Base-by-base conservation (phyloP, 2,113 vertebrate genomes). In the Manacus vitellinus region DNA sequence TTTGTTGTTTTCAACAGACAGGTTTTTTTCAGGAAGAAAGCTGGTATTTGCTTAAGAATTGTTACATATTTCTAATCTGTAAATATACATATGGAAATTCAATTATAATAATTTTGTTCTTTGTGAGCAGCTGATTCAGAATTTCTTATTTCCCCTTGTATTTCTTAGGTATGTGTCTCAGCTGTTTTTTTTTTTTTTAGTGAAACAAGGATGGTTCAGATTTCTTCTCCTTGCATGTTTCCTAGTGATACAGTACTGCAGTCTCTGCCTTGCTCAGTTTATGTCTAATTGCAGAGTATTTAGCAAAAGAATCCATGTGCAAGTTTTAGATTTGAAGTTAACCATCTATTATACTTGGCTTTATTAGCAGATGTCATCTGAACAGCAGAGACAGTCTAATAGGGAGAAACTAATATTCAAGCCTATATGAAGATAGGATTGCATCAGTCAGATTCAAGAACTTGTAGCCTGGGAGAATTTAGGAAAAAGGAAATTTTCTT, bases 211-310 rank as follows among this genome's bases (percentile, higher is more conserved):
- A 43, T 47, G 35, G 81, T 28, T 94, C 41, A 61, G 49, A 67
- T 94, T 92, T 94, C 72, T 84, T 78, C n/a, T 82, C 44, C 23
- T 46, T 89, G 6, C 3, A 2, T 49, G 52, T 89, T 88, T 96
- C 79, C 66, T 71, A 37, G 83, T 15, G 28, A 87, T 72, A 86
- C 31, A 84, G 56, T 46, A 49, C 49, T 78, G 67, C 83, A 92
- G 85, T 72, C 71, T 95, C 87, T 89, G 35, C 44, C 67, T 94
- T 92, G 80, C 71, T 96, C 85, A 91, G 85, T 35, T 95, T 72
- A 30, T 68, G 67, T 88, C 43, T 94, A 94, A 89, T 88, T 96
- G 49, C 74, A 88, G 88, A 93, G 67, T 88, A 76, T 85, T 95
- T 88, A 83, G 68, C 65, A 75, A 91, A 96, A 72, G 24, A 85